These are phyloP conservation scores for Oceanodroma leucorhoa DNA, from an alignment of 2,797 vertebrate species.

Conservation along the genomic window DNA sequence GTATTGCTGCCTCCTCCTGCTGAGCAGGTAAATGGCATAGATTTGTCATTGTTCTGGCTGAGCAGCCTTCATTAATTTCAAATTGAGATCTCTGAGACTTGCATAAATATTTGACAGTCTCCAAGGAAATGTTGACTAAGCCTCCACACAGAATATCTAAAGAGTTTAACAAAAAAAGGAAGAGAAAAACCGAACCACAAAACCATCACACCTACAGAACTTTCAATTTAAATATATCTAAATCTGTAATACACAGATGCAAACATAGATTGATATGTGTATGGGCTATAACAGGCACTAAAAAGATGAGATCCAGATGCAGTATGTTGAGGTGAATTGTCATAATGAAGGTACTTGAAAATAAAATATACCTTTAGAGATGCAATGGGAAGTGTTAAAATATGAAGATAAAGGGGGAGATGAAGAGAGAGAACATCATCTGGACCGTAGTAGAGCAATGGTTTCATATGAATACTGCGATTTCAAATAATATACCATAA, in stretches of 20 bases:
- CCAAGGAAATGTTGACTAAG: conserved; percentile 65
- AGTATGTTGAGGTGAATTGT: not conserved
- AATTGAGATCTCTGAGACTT: conserved; percentile 66
- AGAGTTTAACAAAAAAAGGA: not conserved
- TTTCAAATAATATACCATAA: not conserved
- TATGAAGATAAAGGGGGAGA: not conserved
- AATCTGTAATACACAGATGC: not conserved
- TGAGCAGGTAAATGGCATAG: conserved; percentile 57
- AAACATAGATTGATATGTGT: not conserved
- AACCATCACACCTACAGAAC: not conserved
- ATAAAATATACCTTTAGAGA: not conserved
- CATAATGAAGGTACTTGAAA: not conserved
- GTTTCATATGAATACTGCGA: not conserved
- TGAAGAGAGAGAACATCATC: not conserved
- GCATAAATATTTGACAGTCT: conserved; percentile 67
- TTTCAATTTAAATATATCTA: not conserved
- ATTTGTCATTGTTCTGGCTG: conserved; percentile 68
- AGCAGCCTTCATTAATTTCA: conserved; percentile 67
- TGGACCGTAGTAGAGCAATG: not conserved
- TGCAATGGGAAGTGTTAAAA: not conserved
- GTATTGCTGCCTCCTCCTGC: conserved; percentile 32
- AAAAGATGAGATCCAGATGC: not conserved
- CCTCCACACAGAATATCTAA: conserved; percentile 29
- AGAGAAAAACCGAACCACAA: not conserved
- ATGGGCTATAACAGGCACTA: not conserved